Percentiles rank a stretch among this genome's conserved stretches.
Conservation (phyloP, 2,113 vertebrate species). For the Pelvicachromis taeniatus region DNA sequence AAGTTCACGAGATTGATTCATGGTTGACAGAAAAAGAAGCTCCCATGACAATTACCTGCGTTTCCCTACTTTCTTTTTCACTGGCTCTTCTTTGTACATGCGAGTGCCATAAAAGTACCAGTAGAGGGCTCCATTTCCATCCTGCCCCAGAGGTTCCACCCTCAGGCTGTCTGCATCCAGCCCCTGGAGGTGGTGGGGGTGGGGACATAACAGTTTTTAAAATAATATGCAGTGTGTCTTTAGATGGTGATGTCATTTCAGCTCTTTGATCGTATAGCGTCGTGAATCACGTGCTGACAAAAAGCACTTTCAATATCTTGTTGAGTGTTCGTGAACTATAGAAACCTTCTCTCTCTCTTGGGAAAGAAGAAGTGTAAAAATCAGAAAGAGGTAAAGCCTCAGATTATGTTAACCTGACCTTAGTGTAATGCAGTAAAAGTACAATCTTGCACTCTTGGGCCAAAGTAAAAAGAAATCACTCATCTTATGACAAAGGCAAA, state of each 20-base stretch:
- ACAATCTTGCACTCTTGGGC: neutral
- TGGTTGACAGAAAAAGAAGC: neutral
- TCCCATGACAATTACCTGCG: constrained; percentile 70
- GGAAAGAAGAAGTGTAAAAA: neutral
- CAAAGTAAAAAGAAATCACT: neutral
- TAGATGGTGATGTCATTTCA: constrained; percentile 2
- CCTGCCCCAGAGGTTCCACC: constrained; percentile 92
- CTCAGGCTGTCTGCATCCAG: constrained; percentile 94
- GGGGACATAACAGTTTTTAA: neutral
- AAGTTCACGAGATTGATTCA: neutral
- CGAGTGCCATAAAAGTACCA: constrained; percentile 98
- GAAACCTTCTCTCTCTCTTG: neutral
- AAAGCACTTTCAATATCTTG: neutral
- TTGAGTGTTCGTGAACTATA: neutral
- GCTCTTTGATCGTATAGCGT: neutral
- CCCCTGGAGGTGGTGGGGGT: constrained; percentile 71
- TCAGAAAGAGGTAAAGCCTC: neutral
- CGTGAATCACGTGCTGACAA: neutral
- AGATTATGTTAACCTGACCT: neutral
- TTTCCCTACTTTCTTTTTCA: constrained; percentile 67
- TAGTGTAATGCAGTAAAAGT: neutral
- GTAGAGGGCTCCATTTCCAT: constrained; percentile 90
- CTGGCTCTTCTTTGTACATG: constrained; percentile 93
- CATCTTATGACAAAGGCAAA: neutral
- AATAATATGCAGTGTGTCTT: constrained; percentile 1